Conservation (phyloP, 2,113 vertebrate species). For the Rutilus rutilus region DNA sequence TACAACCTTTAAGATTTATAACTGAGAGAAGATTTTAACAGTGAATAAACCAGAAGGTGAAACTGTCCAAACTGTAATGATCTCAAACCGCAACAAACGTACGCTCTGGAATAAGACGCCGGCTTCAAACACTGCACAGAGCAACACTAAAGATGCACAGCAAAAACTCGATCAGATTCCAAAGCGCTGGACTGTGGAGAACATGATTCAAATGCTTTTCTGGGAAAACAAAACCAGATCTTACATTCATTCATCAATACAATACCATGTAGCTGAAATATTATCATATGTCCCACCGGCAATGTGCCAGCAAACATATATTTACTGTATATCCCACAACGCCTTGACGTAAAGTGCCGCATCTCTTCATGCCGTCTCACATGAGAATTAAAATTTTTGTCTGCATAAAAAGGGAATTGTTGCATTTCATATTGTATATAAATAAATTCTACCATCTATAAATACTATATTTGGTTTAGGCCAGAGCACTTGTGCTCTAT, state of each 20-base stretch:
- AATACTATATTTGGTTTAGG: slow-evolving; percentile 51
- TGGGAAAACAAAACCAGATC: slow-evolving; percentile 14
- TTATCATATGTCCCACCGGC: slow-evolving; percentile 1
- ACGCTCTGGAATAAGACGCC: slow-evolving; percentile 16
- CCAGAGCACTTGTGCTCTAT: slow-evolving; percentile 1
- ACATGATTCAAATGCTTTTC: neutral
- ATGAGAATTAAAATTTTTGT: neutral
- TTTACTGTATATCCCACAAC: neutral
- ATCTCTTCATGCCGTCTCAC: slow-evolving; percentile 4
- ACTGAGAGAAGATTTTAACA: neutral
- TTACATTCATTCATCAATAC: slow-evolving; percentile 35
- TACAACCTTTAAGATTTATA: no score
- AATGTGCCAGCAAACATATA: slow-evolving; percentile 13
- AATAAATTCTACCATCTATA: neutral
- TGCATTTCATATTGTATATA: slow-evolving; percentile 15
- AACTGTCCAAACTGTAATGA: neutral
- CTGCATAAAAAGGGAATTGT: slow-evolving; percentile 29
- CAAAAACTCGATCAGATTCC: neutral
- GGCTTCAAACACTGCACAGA: slow-evolving; percentile 15
- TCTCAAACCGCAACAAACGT: neutral
- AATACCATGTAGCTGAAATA: slow-evolving; percentile 19
- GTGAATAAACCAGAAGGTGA: neutral
- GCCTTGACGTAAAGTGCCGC: slow-evolving; percentile 47
- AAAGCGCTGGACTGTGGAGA: neutral
- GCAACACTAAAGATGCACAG: slow-evolving; percentile 16